phyloP scores from a whole-genome alignment of 2,113 vertebrate species.

The Phaetusa simplex region DNA sequence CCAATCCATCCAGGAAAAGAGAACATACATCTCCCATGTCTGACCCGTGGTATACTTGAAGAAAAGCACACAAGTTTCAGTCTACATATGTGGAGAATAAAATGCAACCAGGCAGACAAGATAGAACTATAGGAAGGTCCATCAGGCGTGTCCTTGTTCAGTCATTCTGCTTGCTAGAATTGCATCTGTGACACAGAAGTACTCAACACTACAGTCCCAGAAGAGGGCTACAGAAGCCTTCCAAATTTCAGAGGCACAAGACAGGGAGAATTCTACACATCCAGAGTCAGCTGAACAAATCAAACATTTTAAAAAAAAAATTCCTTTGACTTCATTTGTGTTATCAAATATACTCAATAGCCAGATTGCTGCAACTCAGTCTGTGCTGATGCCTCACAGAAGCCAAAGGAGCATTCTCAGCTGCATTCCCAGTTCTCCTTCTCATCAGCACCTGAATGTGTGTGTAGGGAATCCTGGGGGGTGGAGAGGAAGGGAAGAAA shows the following conservation, averaged over 20 bases:
- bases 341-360: neutral
- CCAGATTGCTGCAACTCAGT: neutral
- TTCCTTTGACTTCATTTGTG: neutral
- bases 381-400: neutral
- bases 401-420: neutral
- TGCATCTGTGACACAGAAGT: neutral
- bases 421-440: conserved; percentile 46
- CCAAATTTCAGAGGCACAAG: neutral
- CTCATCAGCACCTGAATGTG: neutral
- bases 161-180: neutral
- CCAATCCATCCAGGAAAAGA: neutral
- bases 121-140: neutral
- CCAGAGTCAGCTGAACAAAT: neutral
- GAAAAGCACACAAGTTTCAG: neutral
- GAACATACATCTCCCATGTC: neutral
- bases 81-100: neutral
- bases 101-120: neutral
- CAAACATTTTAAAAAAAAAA: neutral
- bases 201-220: neutral
- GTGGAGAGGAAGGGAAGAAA: no score
- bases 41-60: neutral
- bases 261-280: neutral
- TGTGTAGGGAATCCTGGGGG: neutral
- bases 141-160: neutral
- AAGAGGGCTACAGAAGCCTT: neutral